Percentiles rank a stretch among this genome's conserved stretches.
phyloP scores from a whole-genome alignment of 1,140 invertebrate species.

The Pissodes strobi region DNA sequence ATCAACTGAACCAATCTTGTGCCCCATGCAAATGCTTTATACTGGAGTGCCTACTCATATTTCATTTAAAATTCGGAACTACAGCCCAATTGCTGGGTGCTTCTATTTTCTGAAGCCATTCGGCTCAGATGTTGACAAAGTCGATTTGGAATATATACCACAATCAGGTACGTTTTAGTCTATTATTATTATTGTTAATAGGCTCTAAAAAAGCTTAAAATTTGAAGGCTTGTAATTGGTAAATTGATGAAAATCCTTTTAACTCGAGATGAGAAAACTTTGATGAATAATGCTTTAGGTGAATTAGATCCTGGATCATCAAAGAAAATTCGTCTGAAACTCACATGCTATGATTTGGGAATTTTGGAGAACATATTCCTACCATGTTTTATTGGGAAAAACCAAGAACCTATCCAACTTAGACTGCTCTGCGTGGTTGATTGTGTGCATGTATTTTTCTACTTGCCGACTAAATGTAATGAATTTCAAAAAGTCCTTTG shows the following conservation, averaged over 20 bases:
- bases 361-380: conserved; percentile 43
- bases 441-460: conserved; percentile 40
- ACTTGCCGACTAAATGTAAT: conserved; percentile 33
- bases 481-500: conserved; percentile 39
- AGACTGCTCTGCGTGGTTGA: conserved; percentile 40
- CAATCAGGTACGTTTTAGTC: conserved; percentile 25
- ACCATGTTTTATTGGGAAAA: conserved; percentile 42
- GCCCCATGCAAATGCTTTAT: conserved; percentile 41
- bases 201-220: no score
- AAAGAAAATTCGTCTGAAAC: conserved; percentile 29
- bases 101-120: conserved; percentile 40
- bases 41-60: conserved; percentile 25
- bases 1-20: conserved; percentile 38
- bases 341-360: conserved; percentile 38
- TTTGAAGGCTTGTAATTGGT: no score
- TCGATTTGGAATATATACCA: conserved; percentile 35
- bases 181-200: conserved; percentile 1
- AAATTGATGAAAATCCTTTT: background rate
- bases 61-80: conserved; percentile 41
- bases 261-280: background rate
- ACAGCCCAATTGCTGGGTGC: conserved; percentile 28
- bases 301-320: conserved; percentile 10
- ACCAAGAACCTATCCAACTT: conserved; percentile 33
- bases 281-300: background rate
- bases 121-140: conserved; percentile 33